phyloP scores from a whole-genome alignment of 1,140 invertebrate genomes.

The Conopomorpha cramerella region DNA sequence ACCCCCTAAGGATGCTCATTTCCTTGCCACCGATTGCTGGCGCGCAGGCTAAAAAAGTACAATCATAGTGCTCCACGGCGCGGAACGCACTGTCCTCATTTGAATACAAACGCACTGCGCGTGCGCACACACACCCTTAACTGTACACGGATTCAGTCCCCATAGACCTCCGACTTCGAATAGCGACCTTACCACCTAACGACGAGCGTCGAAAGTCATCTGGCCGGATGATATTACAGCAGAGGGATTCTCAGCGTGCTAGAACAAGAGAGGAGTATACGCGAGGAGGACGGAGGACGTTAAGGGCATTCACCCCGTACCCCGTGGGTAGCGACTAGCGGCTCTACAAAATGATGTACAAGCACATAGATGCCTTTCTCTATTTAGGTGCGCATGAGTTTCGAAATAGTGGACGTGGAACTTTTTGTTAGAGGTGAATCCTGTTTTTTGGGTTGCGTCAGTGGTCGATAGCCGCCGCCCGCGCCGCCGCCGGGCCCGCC shows the following conservation, averaged over 20 bases:
- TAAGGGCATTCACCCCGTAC: slow-evolving; percentile 60
- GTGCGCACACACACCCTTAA: slow-evolving; percentile 59
- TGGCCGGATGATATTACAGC: no score
- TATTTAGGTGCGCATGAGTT: slow-evolving; percentile 60
- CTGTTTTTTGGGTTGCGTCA: slow-evolving; percentile 57
- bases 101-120: slow-evolving; percentile 60
- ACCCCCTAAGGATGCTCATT: slow-evolving; percentile 57
- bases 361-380: slow-evolving; percentile 60
- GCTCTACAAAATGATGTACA: slow-evolving; percentile 59
- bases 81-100: slow-evolving; percentile 61
- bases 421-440: slow-evolving; percentile 60
- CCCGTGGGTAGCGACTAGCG: slow-evolving; percentile 58
- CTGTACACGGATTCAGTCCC: slow-evolving; percentile 25
- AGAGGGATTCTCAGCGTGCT: slow-evolving; percentile 50
- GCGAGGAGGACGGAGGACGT: slow-evolving; percentile 48
- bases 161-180: no score
- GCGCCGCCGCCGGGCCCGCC: no score
- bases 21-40: slow-evolving; percentile 53
- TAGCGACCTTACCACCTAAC: no score
- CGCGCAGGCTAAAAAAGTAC: slow-evolving; percentile 56
- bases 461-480: slow-evolving; percentile 43
- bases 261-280: slow-evolving; percentile 42
- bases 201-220: no score
- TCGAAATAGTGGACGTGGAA: slow-evolving; percentile 60
- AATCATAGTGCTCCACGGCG: slow-evolving; percentile 59